phyloP scores from a whole-genome alignment of 1,140 invertebrate species.

The Trialeurodes vaporariorum region DNA sequence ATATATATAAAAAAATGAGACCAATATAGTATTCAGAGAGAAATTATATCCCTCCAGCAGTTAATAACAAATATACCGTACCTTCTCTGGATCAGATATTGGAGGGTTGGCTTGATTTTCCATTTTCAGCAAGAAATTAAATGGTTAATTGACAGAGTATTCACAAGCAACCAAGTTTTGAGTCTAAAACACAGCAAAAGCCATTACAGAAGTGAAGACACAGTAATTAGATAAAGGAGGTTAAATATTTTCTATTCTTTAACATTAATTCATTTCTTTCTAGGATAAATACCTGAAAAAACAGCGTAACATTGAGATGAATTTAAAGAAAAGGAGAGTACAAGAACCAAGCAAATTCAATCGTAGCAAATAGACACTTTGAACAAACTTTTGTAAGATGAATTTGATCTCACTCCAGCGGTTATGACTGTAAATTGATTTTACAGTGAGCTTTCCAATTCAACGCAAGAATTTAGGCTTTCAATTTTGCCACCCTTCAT shows the following conservation, averaged over 20 bases:
- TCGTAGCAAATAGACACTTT: too few relatives aligned
- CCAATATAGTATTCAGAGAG: neutral
- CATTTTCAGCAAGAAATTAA: conserved; percentile 34
- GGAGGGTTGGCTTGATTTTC: conserved; percentile 53
- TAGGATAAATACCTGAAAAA: neutral
- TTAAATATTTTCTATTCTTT: too few relatives aligned
- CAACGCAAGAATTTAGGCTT: too few relatives aligned
- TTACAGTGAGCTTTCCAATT: too few relatives aligned
- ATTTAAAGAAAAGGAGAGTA: too few relatives aligned
- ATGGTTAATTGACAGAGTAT: neutral
- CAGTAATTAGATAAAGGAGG: neutral
- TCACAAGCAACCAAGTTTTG: neutral
- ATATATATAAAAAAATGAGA: neutral
- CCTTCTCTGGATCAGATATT: conserved; percentile 76
- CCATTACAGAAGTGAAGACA: neutral
- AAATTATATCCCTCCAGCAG: neutral
- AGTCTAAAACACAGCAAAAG: neutral
- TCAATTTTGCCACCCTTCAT: too few relatives aligned
- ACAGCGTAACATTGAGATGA: neutral
- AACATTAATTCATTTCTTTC: too few relatives aligned
- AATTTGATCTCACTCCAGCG: too few relatives aligned
- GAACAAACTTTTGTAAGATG: too few relatives aligned
- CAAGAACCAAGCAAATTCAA: too few relatives aligned
- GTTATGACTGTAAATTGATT: too few relatives aligned
- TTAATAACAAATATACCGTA: conserved; percentile 11